Evolutionary conservation across 2,888 invertebrate species (phyloP).

Genomic region (Diarsia rubi): DNA sequence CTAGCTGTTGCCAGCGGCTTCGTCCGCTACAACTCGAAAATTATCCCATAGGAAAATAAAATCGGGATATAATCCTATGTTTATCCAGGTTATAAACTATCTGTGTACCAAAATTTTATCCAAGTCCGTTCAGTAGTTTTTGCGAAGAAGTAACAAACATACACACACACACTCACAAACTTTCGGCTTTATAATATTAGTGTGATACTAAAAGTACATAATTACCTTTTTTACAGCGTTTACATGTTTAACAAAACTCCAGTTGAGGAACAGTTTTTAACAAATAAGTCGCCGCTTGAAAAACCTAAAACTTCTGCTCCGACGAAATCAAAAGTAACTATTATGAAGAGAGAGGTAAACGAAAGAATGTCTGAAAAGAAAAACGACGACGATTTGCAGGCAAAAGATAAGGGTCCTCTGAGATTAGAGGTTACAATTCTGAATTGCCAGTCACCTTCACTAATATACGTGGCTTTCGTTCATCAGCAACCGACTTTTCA

Average conservation of each 20-base stretch:
- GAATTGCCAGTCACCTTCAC: constrained; percentile 89
- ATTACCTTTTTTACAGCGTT: constrained; percentile 72
- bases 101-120: too few species aligned
- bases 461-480: constrained; percentile 91
- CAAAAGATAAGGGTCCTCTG: constrained; percentile 87
- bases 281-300: constrained; percentile 75
- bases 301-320: constrained; percentile 62
- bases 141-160: too few species aligned
- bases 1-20: too few species aligned
- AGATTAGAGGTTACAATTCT: constrained; percentile 88
- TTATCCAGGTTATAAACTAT: too few species aligned
- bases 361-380: constrained; percentile 42
- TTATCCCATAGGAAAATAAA: too few species aligned
- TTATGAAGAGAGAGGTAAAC: constrained; percentile 69
- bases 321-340: constrained; percentile 66
- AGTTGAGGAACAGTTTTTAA: constrained; percentile 75
- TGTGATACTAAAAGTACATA: neutral
- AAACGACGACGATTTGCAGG: constrained; percentile 76
- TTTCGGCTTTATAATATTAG: too few species aligned
- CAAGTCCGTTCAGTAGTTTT: too few species aligned
- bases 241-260: constrained; percentile 78
- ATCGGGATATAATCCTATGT: too few species aligned
- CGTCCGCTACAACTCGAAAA: too few species aligned
- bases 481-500: constrained; percentile 85
- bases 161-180: too few species aligned